phyloP scores from a whole-genome alignment of 2,113 vertebrate species.

The Tyrannus savana region DNA sequence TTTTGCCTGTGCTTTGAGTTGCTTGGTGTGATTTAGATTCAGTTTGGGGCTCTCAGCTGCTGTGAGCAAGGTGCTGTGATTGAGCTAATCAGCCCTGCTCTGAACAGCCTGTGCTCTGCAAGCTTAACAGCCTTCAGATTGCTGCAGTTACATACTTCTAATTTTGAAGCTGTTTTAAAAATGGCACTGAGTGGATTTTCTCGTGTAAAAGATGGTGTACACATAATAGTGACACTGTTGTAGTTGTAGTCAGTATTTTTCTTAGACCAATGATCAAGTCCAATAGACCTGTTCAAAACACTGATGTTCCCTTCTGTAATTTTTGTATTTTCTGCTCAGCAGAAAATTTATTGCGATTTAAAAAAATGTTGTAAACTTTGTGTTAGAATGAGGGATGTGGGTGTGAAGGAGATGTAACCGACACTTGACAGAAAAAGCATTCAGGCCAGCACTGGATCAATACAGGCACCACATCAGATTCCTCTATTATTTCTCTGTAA shows the following conservation, averaged over 20 bases:
- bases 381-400: neutral
- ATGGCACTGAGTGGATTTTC: neutral
- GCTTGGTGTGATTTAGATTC: neutral
- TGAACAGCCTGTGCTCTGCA: neutral
- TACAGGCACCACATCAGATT: neutral
- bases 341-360: neutral
- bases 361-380: neutral
- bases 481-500: neutral
- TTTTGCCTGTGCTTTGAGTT: neutral
- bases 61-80: neutral
- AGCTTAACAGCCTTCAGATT: neutral
- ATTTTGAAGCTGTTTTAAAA: conserved; percentile 6
- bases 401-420: neutral
- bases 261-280: neutral
- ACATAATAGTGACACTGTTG: neutral
- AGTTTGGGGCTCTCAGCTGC: neutral
- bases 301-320: neutral
- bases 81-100: neutral
- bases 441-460: neutral
- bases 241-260: neutral
- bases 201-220: neutral
- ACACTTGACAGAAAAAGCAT: neutral
- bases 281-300: neutral
- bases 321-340: neutral
- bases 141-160: neutral